Conservation (phyloP, 2,797 vertebrate species). For the Mastacembelus armatus region DNA sequence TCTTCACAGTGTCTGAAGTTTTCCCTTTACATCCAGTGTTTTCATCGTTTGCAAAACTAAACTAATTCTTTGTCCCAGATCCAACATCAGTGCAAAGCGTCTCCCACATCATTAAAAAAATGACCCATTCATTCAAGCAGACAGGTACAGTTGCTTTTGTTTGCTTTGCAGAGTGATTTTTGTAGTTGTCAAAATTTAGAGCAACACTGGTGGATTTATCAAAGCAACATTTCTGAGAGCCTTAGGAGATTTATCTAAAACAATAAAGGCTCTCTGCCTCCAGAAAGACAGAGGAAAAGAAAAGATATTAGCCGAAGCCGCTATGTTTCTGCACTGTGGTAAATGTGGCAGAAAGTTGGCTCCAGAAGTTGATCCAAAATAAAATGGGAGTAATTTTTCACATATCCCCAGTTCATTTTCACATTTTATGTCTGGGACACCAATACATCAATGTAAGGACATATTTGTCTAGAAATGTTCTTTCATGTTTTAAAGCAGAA, state of each 20-base stretch:
- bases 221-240: conserved; percentile 58
- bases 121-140: background rate
- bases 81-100: background rate
- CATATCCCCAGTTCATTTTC: conserved; percentile 20
- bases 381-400: conserved; percentile 31
- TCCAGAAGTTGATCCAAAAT: background rate
- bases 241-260: conserved; percentile 52
- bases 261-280: conserved; percentile 61
- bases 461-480: conserved; percentile 50
- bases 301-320: conserved; percentile 62
- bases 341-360: conserved; percentile 45
- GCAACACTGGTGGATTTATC: conserved; percentile 40
- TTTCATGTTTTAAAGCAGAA: conserved; percentile 50
- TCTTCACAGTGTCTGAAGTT: background rate
- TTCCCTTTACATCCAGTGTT: background rate
- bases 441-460: conserved; percentile 30
- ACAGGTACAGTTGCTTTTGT: conserved; percentile 16
- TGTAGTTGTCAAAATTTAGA: conserved; percentile 44
- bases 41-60: background rate
- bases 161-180: conserved; percentile 34
- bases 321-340: conserved; percentile 41
- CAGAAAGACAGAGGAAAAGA: conserved; percentile 10
- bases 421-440: conserved; percentile 49
- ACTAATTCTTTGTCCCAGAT: background rate
- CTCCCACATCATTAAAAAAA: conserved; percentile 27